Evolutionary conservation across 2,888 invertebrate genomes (phyloP).

Genomic region (Drosophila tanythrix): DNA sequence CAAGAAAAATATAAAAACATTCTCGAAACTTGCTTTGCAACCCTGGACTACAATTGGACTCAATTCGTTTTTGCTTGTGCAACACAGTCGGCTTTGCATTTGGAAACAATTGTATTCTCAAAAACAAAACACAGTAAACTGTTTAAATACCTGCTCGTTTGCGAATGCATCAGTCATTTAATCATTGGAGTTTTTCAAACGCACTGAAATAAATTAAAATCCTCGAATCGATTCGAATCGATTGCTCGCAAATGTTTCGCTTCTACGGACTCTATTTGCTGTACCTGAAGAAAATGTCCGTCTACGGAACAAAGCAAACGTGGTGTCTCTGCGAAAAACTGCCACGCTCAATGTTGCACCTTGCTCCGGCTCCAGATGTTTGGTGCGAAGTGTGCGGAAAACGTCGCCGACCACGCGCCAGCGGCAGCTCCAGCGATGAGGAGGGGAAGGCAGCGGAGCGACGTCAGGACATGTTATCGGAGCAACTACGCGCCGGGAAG

Average conservation of each 20-base stretch:
- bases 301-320: constrained; percentile 7
- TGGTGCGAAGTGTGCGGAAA: constrained; percentile 59
- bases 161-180: constrained; percentile 11
- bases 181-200: constrained; percentile 1
- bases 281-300: constrained; percentile 55
- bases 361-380: constrained; percentile 21
- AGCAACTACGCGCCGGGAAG: constrained; percentile 25
- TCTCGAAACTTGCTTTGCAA: neutral
- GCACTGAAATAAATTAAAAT: constrained; percentile 10
- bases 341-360: constrained; percentile 57
- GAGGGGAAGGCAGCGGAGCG: constrained; percentile 20
- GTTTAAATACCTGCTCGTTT: neutral
- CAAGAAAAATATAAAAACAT: neutral
- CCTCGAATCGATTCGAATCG: neutral
- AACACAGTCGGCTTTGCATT: neutral
- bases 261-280: constrained; percentile 64
- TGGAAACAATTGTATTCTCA: neutral
- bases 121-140: neutral
- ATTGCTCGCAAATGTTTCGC: constrained; percentile 61
- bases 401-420: constrained; percentile 36
- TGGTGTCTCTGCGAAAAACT: constrained; percentile 67
- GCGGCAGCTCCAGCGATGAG: constrained; percentile 53
- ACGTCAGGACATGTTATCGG: constrained; percentile 13
- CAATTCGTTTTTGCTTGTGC: neutral
- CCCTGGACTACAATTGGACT: neutral